A percentile compares a stretch with the other conserved stretches of the same genome.
Evolutionary conservation across 2,797 vertebrate genomes (phyloP).

Genomic region (Hoplostethus atlanticus): DNA sequence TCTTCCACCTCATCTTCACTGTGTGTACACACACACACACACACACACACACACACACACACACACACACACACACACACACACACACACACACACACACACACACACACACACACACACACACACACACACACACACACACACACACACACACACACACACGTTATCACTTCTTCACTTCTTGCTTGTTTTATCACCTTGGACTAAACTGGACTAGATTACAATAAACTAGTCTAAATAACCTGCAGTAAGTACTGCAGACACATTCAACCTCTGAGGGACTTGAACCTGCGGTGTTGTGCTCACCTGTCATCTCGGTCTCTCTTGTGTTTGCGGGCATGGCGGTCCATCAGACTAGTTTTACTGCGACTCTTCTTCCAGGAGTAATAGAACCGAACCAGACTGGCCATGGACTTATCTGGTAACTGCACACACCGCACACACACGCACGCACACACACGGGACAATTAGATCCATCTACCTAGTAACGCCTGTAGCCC

Average conservation of each 20-base stretch:
- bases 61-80: slow-evolving; percentile 11
- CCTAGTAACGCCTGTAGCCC: too few relatives aligned
- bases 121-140: background rate
- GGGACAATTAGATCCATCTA: too few relatives aligned
- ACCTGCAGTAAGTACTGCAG: too few relatives aligned
- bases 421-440: slow-evolving; percentile 84
- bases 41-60: slow-evolving; percentile 15
- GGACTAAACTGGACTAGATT: background rate
- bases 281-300: too few relatives aligned
- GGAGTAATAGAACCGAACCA: slow-evolving; percentile 97
- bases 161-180: too few relatives aligned
- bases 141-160: too few relatives aligned
- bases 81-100: background rate
- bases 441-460: background rate
- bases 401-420: slow-evolving; percentile 95
- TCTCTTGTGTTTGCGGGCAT: slow-evolving; percentile 93
- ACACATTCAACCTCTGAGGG: too few relatives aligned
- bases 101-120: slow-evolving; percentile 11
- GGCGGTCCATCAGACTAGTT: slow-evolving; percentile 97
- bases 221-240: too few relatives aligned
- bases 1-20: slow-evolving; percentile 93
- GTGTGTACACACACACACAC: slow-evolving; percentile 49
- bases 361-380: slow-evolving; percentile 98
- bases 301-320: slow-evolving; percentile 94
- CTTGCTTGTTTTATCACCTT: too few relatives aligned